Evolutionary conservation across 2,113 vertebrate genomes (phyloP), one percentile per base, ranked within the genome.

Genomic region (Silurus meridionalis): DNA sequence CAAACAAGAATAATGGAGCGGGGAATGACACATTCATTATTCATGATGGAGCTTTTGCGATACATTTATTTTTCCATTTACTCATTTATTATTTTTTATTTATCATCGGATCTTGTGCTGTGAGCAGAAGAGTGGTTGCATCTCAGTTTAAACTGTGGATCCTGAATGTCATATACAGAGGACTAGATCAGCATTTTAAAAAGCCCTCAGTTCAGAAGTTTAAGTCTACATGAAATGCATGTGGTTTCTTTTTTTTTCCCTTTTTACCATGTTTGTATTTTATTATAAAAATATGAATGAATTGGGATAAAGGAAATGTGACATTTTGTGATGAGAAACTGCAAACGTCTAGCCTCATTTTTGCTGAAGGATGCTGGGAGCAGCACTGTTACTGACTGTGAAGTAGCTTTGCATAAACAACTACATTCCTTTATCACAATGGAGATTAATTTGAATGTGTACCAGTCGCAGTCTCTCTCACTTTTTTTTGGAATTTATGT

Each of bases 1-100:
- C 91, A 91, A 89, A 91, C 85, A 91, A 86, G 91, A 90, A 83
- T 91, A 92, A 91, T 90, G 87, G 90, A 91, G 91, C 90, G 84
- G 84, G 78, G 85, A 83, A 90, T 90, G 89, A 90, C 89, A 89
- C 80, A 90, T 92, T 91, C 89, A 91, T 92, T 92, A 91, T 89
- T 93, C 91, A 93, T 93, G 83, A 82, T 84, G 88, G 88, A 85
- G 87, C 77, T 87, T 91, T 88, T 74, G 78, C 66, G 78, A 86
- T 87, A 85, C 85, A 84, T 87, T 90, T 88, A 90, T 89, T 89
- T 86, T 89, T 82, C 79, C 87, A 89, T 87, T 89, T 83, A 78
- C 83, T 79, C 57, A 66, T 84, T 91, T 90, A 90, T 90, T 88
- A 61, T 88, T 84, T 89, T 89, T 89, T 88, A 89, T 86, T 86